Percentiles rank a stretch among this genome's conserved stretches.
Conservation (phyloP, 2,113 vertebrate species). For the Mellivora capensis region DNA sequence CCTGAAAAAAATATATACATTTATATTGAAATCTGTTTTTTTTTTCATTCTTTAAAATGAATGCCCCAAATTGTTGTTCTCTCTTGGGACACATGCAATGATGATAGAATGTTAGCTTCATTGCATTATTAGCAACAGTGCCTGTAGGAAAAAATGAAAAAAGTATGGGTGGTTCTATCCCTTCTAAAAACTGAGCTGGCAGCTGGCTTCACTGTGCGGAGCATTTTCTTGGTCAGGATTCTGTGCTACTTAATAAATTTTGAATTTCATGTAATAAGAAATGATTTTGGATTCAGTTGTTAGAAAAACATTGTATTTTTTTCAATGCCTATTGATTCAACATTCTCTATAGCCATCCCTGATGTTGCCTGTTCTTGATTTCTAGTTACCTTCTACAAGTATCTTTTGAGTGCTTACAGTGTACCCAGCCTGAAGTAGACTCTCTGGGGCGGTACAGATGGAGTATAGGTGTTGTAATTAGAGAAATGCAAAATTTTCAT, state of each 20-base stretch:
- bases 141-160: not conserved
- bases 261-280: not conserved
- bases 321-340: not conserved
- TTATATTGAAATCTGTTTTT: not conserved
- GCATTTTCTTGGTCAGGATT: not conserved
- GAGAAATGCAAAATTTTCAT: not conserved
- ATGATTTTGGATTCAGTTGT: not conserved
- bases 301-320: not conserved
- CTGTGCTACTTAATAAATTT: not conserved
- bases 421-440: not conserved
- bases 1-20: not conserved
- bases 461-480: not conserved
- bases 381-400: not conserved
- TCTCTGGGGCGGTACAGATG: not conserved
- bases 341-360: not conserved
- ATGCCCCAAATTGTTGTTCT: not conserved
- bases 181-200: not conserved
- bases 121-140: not conserved
- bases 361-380: not conserved
- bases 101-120: not conserved
- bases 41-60: not conserved
- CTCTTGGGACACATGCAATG: not conserved
- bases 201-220: not conserved
- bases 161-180: not conserved
- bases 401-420: not conserved